These are phyloP conservation scores for Lepidurus arcticus DNA, from an alignment of 1,140 invertebrate genomes.

Conservation along the genomic window DNA sequence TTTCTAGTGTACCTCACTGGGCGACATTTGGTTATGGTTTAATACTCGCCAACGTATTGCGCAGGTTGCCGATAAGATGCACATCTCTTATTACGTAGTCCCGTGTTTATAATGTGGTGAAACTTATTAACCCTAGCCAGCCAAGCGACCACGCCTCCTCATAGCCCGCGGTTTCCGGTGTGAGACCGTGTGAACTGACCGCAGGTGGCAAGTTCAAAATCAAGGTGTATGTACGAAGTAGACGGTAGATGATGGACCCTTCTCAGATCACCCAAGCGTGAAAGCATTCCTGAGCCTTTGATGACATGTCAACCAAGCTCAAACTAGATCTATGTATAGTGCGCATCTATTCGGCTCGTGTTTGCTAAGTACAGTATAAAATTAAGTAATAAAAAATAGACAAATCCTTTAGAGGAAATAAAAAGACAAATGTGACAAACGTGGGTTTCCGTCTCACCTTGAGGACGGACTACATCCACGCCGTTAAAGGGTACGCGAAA, in stretches of 20 bases:
- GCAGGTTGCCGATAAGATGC: not conserved
- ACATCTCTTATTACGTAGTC: not conserved
- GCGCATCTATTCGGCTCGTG: not conserved
- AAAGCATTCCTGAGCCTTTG: not conserved
- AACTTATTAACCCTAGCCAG: not conserved
- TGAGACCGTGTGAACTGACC: conserved; percentile 5
- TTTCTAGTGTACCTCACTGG: not conserved
- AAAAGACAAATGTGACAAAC: conserved; percentile 21
- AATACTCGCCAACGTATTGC: not conserved
- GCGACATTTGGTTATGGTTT: not conserved
- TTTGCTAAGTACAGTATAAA: not conserved
- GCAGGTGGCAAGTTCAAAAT: conserved; percentile 18
- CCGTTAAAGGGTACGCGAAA: not conserved
- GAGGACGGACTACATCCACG: not conserved
- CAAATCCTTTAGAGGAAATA: conserved; percentile 24
- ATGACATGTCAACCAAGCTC: not conserved
- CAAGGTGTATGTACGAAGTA: not conserved
- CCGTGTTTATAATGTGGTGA: not conserved
- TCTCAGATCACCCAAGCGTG: conserved; percentile 1
- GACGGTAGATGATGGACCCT: not conserved
- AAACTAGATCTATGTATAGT: not conserved
- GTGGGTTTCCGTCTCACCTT: not conserved
- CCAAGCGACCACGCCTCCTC: not conserved
- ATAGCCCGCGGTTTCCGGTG: conserved; percentile 4
- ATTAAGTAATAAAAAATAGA: not conserved